Evolutionary conservation across 2,113 vertebrate genomes (phyloP), one percentile per base, ranked within the genome.

Genomic region (Pholis gunnellus): DNA sequence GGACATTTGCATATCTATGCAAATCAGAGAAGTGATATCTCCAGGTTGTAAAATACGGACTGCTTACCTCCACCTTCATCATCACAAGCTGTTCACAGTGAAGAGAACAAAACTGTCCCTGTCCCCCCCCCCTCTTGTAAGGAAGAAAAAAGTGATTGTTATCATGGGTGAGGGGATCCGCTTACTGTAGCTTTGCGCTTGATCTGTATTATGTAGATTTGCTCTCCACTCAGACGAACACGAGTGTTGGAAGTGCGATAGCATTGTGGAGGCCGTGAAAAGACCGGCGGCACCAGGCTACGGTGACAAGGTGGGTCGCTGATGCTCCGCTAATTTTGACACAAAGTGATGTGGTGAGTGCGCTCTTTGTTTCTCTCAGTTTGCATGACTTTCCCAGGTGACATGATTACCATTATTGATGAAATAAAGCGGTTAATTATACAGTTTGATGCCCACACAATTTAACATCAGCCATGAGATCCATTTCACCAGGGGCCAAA

Each of bases 1-100:
- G 20, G 1, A 25, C 54, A 92, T 95, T 95, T 95, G 93, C 94
- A 95, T 95, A 93, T 93, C 84, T 92, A 94, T 95, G 94, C 91
- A 95, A 96, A 95, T 95, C 61, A 75, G 71, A 59, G 70, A n/a
- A 44, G 36, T 56, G 52, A 74, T 83, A 69, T 81, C 86, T 81
- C 20, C 15, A 81, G 52, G 46, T 75, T 76, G 59, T 82, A 88
- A 56, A 27, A 27, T 27, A 79, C 60, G 29, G 80, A 78, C 87
- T 48, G 56, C 60, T 84, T 75, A 72, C 83, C 63, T 81, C 81
- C 66, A 77, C 61, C 81, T 85, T 83, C 72, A 90, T 89, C 92
- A 89, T 83, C 83, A 74, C 56, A 86, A 66, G 27, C 85, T 76
- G 84, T 94, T 90, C 81, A 79, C 78, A 93, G 90, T 56, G 54